Evolutionary conservation across 2,888 invertebrate species (phyloP).

Genomic region (Cephonodes hylas): DNA sequence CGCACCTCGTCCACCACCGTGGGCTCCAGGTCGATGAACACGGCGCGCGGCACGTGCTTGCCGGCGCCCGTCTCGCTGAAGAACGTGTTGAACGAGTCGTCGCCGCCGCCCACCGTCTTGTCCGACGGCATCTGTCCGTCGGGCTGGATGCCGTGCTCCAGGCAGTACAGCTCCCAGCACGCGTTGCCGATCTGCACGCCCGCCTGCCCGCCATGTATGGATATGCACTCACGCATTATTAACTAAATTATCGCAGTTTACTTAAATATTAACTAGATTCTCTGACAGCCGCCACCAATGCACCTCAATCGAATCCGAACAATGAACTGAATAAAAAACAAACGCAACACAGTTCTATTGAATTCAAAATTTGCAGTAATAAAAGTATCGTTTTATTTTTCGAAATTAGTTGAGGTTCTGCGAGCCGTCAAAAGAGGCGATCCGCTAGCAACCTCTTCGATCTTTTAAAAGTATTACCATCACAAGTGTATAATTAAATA

Average conservation of each 20-base stretch:
- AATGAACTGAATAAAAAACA: constrained; percentile 12
- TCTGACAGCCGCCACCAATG: neutral
- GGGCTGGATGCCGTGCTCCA: constrained; percentile 91
- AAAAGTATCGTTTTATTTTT: neutral
- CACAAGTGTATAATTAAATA: no score
- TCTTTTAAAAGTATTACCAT: no score
- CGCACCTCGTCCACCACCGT: constrained; percentile 97
- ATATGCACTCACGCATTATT: constrained; percentile 75
- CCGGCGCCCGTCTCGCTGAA: constrained; percentile 97
- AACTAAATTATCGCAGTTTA: constrained; percentile 34
- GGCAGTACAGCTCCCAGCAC: constrained; percentile 92
- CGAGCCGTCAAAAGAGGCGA: neutral
- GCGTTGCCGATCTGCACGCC: constrained; percentile 94
- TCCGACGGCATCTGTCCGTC: constrained; percentile 94
- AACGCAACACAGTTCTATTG: neutral
- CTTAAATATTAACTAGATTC: constrained; percentile 50
- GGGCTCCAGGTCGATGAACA: constrained; percentile 97
- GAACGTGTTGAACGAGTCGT: constrained; percentile 97
- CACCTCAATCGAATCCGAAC: constrained; percentile 5
- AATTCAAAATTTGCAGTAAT: neutral
- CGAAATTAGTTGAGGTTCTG: neutral
- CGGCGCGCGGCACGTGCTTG: constrained; percentile 96
- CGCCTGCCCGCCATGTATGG: constrained; percentile 72
- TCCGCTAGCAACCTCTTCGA: neutral
- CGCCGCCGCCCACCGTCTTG: constrained; percentile 90